Base-by-base conservation (phyloP, 1,140 invertebrate species). In the Hirudo medicinalis region DNA sequence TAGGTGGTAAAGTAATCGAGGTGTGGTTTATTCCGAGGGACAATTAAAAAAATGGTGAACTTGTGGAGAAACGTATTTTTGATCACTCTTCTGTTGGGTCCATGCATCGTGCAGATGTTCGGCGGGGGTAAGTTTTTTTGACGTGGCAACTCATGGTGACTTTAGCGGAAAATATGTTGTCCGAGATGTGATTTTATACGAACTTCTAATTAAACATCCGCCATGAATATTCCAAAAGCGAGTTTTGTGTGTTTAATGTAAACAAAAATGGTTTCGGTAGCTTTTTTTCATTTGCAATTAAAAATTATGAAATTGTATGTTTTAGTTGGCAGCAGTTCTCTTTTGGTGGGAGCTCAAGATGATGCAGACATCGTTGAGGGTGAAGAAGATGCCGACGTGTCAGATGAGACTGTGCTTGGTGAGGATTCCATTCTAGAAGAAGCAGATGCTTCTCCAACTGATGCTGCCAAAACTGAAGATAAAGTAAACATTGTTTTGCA, bases 321-420 rank as follows among this genome's bases (percentile, higher is more conserved):
- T 27, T 36, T 25, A 69, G 29, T 40, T n/a, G 43, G 43, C 19
- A 69, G 36, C n/a, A 40, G 29, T 69, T 69, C 43, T n/a, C 53
- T 63, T 63, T 63, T 63, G 22, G 57, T 22, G 57, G 17, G 57
- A 63, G 22, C 57, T 25, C 22, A 63, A n/a, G 57, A 63, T 63
- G 57, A 63, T 22, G 57, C 53, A 4, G 69, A 40, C n/a, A 15
- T 54, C 6, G 69, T 53, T 27, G 36, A 70, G 53, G 69, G 43
- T 40, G 67, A 36, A 54, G 69, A 70, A 13, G 69, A 70, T n/a
- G 69, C 53, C 13, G 69, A 70, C 43, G 69, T 54, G 6, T 5
- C 36, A 54, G 36, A 27, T 25, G 69, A 70, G 22, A 36, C 36
- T 54, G 69, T 27, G 25, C 13, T 49, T 20, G 25, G 25, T 27